These are phyloP conservation scores for Rhegmatorhina hoffmannsi DNA, from an alignment of 2,113 vertebrate genomes.

Conservation along the genomic window DNA sequence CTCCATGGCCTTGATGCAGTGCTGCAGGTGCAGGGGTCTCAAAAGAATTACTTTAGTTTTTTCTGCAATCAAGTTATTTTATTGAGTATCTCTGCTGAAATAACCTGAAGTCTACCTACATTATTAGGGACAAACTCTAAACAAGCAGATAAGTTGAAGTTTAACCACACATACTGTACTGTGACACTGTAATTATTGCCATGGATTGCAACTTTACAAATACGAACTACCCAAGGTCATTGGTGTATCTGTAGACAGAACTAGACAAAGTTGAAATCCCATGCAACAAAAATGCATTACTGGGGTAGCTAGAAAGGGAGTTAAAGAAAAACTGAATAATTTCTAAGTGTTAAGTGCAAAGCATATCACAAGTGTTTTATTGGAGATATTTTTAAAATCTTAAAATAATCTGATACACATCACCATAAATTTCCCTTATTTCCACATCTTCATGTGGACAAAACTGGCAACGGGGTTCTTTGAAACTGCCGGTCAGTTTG, in stretches of 20 bases:
- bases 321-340: background rate
- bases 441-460: background rate
- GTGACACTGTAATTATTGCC: conserved; percentile 9
- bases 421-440: background rate
- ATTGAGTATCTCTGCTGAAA: background rate
- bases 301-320: background rate
- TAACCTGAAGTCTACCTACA: background rate
- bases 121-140: background rate
- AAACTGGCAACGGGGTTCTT: background rate
- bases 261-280: background rate
- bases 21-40: background rate
- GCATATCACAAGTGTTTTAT: background rate
- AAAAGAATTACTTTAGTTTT: background rate
- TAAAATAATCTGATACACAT: background rate
- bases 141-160: background rate
- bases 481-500: background rate
- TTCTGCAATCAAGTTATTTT: background rate
- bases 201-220: background rate
- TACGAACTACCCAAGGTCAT: background rate
- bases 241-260: background rate
- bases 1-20: background rate
- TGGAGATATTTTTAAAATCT: background rate
- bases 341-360: background rate
- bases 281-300: background rate
- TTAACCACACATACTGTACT: conserved; percentile 35